Percentiles rank a stretch among this genome's conserved stretches.
phyloP scores from a whole-genome alignment of 2,888 invertebrate species.

The Brenthis daphne region DNA sequence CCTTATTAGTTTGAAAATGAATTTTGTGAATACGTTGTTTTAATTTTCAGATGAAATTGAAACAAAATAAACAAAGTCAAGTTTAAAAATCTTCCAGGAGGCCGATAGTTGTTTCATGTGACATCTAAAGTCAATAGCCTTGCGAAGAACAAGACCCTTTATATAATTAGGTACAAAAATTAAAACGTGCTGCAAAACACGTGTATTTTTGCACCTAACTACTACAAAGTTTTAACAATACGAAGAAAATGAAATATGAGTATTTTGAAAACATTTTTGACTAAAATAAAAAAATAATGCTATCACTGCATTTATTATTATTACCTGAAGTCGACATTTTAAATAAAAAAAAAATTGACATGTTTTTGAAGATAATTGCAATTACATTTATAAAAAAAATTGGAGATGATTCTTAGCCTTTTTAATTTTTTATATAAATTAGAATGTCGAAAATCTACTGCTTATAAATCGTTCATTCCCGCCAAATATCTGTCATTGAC shows the following conservation, averaged over 20 bases:
- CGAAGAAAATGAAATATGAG: neutral
- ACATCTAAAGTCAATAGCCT: slow-evolving; percentile 19
- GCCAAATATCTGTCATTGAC: slow-evolving; percentile 18
- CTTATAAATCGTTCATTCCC: neutral
- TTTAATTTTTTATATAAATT: no score
- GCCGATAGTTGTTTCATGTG: slow-evolving; percentile 9
- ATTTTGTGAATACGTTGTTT: no score
- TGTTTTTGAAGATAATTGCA: no score
- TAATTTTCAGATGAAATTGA: no score
- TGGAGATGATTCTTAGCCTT: no score
- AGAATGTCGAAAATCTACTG: no score
- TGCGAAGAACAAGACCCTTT: slow-evolving; percentile 20
- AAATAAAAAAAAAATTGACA: no score
- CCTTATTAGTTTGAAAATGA: no score
- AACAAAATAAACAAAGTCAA: neutral
- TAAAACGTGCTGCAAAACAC: slow-evolving; percentile 16
- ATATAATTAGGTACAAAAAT: slow-evolving; percentile 23
- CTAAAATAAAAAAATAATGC: neutral
- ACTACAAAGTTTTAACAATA: neutral
- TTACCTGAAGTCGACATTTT: no score
- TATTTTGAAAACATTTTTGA: neutral
- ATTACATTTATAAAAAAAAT: no score
- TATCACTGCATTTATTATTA: no score
- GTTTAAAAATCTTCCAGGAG: slow-evolving; percentile 3
- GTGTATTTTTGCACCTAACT: slow-evolving; percentile 3